Evolutionary conservation across 2,888 invertebrate genomes (phyloP).

Genomic region (Therioaphis trifolii): DNA sequence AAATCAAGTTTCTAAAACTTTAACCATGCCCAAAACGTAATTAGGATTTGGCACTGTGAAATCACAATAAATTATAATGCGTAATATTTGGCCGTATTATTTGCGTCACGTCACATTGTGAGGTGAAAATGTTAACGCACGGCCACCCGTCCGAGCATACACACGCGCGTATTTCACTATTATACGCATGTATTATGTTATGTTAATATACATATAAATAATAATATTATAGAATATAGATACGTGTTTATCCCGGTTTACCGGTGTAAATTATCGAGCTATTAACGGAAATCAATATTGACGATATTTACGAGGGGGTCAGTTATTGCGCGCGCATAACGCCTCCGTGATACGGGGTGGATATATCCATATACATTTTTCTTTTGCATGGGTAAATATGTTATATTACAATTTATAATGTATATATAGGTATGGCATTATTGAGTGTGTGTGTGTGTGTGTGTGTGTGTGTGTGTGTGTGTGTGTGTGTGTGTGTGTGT

Average conservation of each 20-base stretch:
- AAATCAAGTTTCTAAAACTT: background rate
- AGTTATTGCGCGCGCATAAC: background rate
- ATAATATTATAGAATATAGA: background rate
- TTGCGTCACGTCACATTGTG: background rate
- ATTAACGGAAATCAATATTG: conserved; percentile 1
- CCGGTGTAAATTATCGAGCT: conserved; percentile 4
- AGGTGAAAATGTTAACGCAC: background rate
- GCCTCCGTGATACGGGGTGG: background rate
- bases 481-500: too few relatives aligned
- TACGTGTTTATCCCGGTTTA: conserved; percentile 1
- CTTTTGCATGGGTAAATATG: too few relatives aligned
- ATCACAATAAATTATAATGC: background rate
- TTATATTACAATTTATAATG: too few relatives aligned
- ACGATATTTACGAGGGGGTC: conserved; percentile 11
- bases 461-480: too few relatives aligned
- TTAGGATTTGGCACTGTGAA: background rate
- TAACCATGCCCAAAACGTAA: background rate
- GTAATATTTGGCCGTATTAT: background rate
- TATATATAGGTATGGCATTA: too few relatives aligned
- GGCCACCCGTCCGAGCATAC: background rate
- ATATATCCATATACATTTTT: too few relatives aligned
- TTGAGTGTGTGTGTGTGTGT: too few relatives aligned
- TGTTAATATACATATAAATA: background rate
- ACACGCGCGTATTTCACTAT: background rate
- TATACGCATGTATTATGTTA: background rate